Percentiles rank a stretch among this genome's conserved stretches.
Conservation (phyloP, 2,113 vertebrate species). For the Aleadryas rufinucha region DNA sequence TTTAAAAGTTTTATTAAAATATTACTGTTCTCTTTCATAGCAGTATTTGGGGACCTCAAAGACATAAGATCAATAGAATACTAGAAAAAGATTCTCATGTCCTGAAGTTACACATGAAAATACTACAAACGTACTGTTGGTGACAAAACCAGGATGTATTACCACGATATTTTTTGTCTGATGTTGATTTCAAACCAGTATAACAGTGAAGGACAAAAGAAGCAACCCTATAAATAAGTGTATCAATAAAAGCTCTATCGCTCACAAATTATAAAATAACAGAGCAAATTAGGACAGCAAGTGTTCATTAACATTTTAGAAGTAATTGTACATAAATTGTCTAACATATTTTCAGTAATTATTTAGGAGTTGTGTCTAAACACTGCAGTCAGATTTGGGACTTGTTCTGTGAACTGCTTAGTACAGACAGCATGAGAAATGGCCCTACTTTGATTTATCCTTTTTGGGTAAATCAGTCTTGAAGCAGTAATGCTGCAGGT, state of each 20-base stretch:
- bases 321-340: not conserved
- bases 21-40: not conserved
- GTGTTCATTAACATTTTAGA: not conserved
- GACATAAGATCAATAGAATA: not conserved
- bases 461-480: not conserved
- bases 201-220: not conserved
- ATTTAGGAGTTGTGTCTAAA: not conserved
- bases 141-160: not conserved
- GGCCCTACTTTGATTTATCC: not conserved
- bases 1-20: not conserved
- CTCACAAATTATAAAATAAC: not conserved
- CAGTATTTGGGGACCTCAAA: not conserved
- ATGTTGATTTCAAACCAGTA: not conserved
- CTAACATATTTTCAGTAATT: not conserved
- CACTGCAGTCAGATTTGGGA: not conserved
- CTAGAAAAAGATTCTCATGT: not conserved
- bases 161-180: not conserved
- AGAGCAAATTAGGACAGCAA: too few species aligned
- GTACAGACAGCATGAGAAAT: accelerated
- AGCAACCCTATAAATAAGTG: accelerated
- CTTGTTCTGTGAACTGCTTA: not conserved
- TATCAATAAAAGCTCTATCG: not conserved
- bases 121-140: not conserved
- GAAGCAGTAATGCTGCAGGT: not conserved
- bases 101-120: not conserved